A percentile compares a stretch with the other conserved stretches of the same genome.
phyloP scores from a whole-genome alignment of 1,140 invertebrate species.

The Globodera rostochiensis region DNA sequence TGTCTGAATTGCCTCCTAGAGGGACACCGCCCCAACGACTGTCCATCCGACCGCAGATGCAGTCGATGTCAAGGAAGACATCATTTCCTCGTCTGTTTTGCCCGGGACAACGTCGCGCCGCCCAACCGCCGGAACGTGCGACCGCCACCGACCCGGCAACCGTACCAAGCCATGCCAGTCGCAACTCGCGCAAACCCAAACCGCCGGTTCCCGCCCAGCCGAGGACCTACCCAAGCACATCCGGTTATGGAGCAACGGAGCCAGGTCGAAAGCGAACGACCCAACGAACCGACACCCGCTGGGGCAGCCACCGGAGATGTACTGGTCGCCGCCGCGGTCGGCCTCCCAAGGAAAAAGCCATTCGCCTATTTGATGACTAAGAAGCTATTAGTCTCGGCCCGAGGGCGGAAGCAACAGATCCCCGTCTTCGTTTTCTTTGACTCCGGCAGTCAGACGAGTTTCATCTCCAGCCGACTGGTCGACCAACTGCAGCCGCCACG shows the following conservation, averaged over 20 bases:
- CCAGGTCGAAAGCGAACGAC: no score
- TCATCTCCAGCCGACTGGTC: slow-evolving; percentile 11
- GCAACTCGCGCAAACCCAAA: background rate
- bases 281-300: background rate
- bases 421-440: slow-evolving; percentile 14
- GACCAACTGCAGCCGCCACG: background rate
- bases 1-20: background rate
- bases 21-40: background rate
- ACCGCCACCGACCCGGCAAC: background rate
- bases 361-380: background rate
- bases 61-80: background rate
- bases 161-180: background rate
- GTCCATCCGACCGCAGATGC: background rate
- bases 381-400: background rate
- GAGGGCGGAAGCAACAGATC: background rate
- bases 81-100: slow-evolving; percentile 5
- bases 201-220: background rate
- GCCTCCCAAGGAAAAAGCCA: background rate
- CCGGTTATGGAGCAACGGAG: background rate
- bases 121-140: no score
- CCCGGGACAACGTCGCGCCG: background rate
- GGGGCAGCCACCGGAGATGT: background rate
- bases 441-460: slow-evolving; percentile 1
- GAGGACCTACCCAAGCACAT: background rate
- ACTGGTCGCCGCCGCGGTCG: background rate